phyloP scores from a whole-genome alignment of 2,113 vertebrate species.

The Lontra canadensis region DNA sequence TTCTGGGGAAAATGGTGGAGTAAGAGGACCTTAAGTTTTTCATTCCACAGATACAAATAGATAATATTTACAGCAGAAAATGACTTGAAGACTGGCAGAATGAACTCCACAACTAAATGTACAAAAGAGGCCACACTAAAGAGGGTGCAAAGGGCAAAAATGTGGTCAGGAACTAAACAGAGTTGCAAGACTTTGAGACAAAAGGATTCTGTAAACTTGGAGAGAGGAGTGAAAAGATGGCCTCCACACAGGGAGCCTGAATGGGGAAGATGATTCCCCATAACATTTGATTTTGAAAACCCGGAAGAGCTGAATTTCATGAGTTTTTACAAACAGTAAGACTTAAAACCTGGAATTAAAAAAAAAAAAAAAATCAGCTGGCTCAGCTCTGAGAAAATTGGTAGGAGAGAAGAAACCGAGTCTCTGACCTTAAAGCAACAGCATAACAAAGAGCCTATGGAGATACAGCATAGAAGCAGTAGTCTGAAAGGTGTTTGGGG shows the following conservation, averaged over 20 bases:
- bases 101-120: not conserved
- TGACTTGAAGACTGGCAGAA: not conserved
- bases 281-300: not conserved
- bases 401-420: not conserved
- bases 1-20: not conserved
- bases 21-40: not conserved
- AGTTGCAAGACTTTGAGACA: not conserved
- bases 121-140: not conserved
- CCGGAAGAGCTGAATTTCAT: not conserved
- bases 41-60: not conserved
- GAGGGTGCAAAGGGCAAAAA: not conserved
- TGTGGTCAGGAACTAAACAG: not conserved
- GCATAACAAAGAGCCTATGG: not conserved
- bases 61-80: not conserved
- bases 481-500: not conserved
- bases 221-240: not conserved
- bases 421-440: not conserved
- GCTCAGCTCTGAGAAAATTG: not conserved
- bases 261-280: not conserved
- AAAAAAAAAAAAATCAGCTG: not conserved
- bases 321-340: not conserved
- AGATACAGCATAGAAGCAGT: not conserved
- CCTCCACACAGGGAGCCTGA: not conserved
- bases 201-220: not conserved
- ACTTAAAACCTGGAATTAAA: not conserved